Base-by-base conservation (phyloP, 2,797 vertebrate genomes). In the Mus spretus region DNA sequence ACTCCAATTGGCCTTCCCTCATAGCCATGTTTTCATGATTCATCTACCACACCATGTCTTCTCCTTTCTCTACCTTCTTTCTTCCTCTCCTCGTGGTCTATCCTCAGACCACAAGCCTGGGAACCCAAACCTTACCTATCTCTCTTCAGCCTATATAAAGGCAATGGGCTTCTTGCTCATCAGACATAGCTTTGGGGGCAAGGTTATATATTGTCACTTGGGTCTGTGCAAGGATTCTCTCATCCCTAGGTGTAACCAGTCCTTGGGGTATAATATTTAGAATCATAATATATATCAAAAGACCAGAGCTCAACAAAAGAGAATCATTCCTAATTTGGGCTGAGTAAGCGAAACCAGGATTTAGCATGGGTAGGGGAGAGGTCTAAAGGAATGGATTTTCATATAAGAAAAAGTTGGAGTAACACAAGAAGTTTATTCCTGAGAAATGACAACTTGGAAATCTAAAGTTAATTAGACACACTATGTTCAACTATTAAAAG, bases 381-480 rank as follows among this genome's bases (percentile, higher is more conserved):
- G 19, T 84, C 87, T 12, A 67, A 37, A 82, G 24, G 0, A 57
- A 63, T 31, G 3, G 17, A 75, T 93, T 14, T 93, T 44, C 28
- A 59, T 78, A 37, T 26, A 40, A 65, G 90, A 50, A 85, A 88
- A 74, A 82, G 0, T 85, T 55, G 6, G 40, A 77, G 1, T 63
- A 81, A 87, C 3, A 82, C 31, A 89, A 88, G 10, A 44, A 92
- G 6, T 86, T 93, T 89, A 93, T 28, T 65, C 47, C 28, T 72
- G 15, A 65, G 59, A 92, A 83, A 40, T 59, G 80, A 89, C 15
- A 92, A 65, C 14, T 47, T 70, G 5, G 44, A 20, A 37, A 47
- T 37, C 28, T n/a, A 53, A 78, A 17, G 19, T 80, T 20, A 47
- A 82, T 12, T 57, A 75, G 28, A 13, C 40, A 95, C 12, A 44